A percentile compares a stretch with the other conserved stretches of the same genome.
Evolutionary conservation across 2,888 invertebrate genomes (phyloP).

Genomic region (Crocallis elinguaria): DNA sequence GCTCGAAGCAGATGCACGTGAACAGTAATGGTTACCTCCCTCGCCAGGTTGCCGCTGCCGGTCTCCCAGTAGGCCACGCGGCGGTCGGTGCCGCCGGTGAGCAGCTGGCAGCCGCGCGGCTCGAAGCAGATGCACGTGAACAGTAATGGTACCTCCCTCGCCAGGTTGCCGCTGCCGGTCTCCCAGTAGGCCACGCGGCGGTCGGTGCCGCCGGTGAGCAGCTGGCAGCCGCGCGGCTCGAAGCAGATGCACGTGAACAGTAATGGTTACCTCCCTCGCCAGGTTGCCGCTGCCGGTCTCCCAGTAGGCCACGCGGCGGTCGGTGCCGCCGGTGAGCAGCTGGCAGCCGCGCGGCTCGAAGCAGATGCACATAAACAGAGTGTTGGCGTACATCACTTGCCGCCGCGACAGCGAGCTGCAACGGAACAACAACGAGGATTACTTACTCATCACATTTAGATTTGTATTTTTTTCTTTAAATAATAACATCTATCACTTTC

Average conservation of each 20-base stretch:
- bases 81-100: slow-evolving; percentile 94
- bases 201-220: slow-evolving; percentile 94
- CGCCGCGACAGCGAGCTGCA: slow-evolving; percentile 88
- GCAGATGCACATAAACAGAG: slow-evolving; percentile 91
- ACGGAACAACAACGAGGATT: background rate
- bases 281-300: slow-evolving; percentile 93
- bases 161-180: slow-evolving; percentile 91
- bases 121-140: too few relatives aligned
- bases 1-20: too few relatives aligned
- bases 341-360: slow-evolving; percentile 91
- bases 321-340: slow-evolving; percentile 93
- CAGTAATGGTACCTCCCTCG: slow-evolving; percentile 92
- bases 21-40: slow-evolving; percentile 82
- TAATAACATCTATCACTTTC: too few relatives aligned
- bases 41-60: slow-evolving; percentile 91
- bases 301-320: slow-evolving; percentile 95
- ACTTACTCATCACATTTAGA: too few relatives aligned
- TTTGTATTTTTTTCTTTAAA: too few relatives aligned
- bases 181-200: slow-evolving; percentile 96
- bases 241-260: background rate
- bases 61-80: slow-evolving; percentile 96
- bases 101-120: slow-evolving; percentile 90
- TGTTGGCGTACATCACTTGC: slow-evolving; percentile 94
- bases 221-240: slow-evolving; percentile 58
- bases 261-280: slow-evolving; percentile 88